phyloP scores from a whole-genome alignment of 2,797 vertebrate species.

The Australoheros facetus region DNA sequence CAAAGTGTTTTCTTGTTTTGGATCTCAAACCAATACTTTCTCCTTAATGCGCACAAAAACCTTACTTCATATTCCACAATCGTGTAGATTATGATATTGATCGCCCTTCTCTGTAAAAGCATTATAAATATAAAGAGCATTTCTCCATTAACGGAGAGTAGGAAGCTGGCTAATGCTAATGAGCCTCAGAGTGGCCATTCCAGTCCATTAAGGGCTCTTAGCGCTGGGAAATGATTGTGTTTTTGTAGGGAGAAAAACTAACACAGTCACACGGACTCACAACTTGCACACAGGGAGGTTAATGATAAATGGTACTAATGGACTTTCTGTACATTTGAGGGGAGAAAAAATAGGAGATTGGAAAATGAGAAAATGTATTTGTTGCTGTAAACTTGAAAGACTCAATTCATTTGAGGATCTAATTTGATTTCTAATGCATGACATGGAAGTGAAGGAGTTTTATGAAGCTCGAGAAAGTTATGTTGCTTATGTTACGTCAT shows the following conservation, averaged over 20 bases:
- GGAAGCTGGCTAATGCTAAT: constrained; percentile 84
- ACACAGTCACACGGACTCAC: constrained; percentile 70
- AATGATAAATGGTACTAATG: constrained; percentile 81
- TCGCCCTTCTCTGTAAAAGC: constrained; percentile 78
- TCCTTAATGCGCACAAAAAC: constrained; percentile 72
- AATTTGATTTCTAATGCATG: constrained; percentile 63
- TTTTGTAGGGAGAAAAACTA: constrained; percentile 77
- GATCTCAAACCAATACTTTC: constrained; percentile 78
- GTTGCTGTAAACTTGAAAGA: constrained; percentile 74
- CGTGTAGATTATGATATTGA: constrained; percentile 82
- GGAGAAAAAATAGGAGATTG: constrained; percentile 59
- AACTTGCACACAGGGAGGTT: constrained; percentile 73
- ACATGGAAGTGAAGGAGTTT: constrained; percentile 54
- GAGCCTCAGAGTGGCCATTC: constrained; percentile 82
- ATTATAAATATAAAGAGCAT: constrained; percentile 84
- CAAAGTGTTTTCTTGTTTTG: constrained; percentile 77
- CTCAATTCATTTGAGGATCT: constrained; percentile 69
- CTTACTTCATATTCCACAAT: constrained; percentile 80
- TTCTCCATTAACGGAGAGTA: constrained; percentile 79
- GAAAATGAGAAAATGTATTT: constrained; percentile 72
- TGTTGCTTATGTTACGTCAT: constrained; percentile 35
- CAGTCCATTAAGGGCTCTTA: constrained; percentile 84
- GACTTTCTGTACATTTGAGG: constrained; percentile 70
- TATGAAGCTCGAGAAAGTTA: constrained; percentile 53
- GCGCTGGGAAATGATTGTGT: constrained; percentile 80